Evolutionary conservation across 2,797 vertebrate genomes (phyloP).

Genomic region (Helostoma temminkii): DNA sequence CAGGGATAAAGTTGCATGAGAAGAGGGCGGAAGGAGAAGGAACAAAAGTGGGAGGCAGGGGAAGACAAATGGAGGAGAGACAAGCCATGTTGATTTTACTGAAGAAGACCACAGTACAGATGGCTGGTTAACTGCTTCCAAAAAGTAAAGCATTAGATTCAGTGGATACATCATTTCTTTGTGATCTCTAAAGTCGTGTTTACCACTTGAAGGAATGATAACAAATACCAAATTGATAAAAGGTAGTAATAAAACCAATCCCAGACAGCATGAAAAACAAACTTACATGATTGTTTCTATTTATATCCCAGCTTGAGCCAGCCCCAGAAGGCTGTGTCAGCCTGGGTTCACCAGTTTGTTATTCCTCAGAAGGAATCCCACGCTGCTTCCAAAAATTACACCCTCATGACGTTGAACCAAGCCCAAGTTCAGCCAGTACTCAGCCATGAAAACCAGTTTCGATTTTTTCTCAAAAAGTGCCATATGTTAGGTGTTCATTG

Average conservation of each 20-base stretch:
- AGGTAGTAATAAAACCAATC: constrained; percentile 26
- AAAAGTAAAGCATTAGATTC: not conserved
- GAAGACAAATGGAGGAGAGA: constrained; percentile 57
- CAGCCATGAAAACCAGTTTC: constrained; percentile 53
- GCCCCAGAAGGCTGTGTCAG: constrained; percentile 53
- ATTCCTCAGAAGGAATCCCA: constrained; percentile 77
- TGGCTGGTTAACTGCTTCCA: not conserved
- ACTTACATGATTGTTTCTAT: constrained; percentile 50
- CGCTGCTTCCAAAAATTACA: constrained; percentile 64
- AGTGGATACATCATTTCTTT: constrained; percentile 12
- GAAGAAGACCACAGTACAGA: constrained; percentile 39
- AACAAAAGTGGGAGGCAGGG: constrained; percentile 63
- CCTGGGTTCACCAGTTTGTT: constrained; percentile 69
- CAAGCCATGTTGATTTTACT: constrained; percentile 48
- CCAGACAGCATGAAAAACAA: constrained; percentile 41
- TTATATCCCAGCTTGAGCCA: constrained; percentile 53
- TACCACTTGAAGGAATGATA: constrained; percentile 2
- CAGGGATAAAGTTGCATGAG: constrained; percentile 70
- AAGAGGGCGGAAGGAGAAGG: constrained; percentile 57
- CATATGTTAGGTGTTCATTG: constrained; percentile 32
- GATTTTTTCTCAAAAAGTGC: constrained; percentile 49
- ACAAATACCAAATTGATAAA: constrained; percentile 15
- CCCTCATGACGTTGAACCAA: constrained; percentile 54
- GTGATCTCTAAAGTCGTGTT: constrained; percentile 11
- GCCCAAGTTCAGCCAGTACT: constrained; percentile 37